Evolutionary conservation across 1,140 invertebrate genomes (phyloP).

Genomic region (Lysiphlebus fabarum): DNA sequence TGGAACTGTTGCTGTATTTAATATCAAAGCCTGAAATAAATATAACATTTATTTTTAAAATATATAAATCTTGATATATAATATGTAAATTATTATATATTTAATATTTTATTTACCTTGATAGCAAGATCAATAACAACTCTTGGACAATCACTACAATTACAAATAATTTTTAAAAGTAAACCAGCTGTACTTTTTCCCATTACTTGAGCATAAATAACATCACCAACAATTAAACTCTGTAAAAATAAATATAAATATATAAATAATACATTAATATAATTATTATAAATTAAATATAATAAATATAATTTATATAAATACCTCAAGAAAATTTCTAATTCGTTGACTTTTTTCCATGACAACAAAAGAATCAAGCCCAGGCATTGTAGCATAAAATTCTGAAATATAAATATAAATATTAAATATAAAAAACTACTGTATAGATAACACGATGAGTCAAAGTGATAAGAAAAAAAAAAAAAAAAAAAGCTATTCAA

Average conservation of each 20-base stretch:
- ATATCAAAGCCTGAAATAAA: conserved; percentile 48
- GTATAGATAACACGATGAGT: too few species aligned
- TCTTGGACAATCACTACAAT: conserved; percentile 70
- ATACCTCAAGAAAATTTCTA: conserved; percentile 76
- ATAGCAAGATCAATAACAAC: conserved; percentile 82
- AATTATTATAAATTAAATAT: conserved; percentile 19
- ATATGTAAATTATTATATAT: conserved; percentile 14
- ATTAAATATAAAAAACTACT: background rate
- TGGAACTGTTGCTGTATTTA: conserved; percentile 61
- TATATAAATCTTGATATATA: background rate
- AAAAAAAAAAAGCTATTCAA: background rate
- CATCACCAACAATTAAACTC: conserved; percentile 77
- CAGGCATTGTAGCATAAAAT: conserved; percentile 78
- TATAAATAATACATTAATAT: conserved; percentile 11
- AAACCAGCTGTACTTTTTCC: conserved; percentile 70
- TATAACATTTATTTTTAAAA: background rate
- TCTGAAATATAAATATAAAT: conserved; percentile 60
- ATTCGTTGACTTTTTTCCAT: conserved; percentile 70
- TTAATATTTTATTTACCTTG: conserved; percentile 57
- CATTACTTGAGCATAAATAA: conserved; percentile 78
- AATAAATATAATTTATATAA: background rate
- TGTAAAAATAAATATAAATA: conserved; percentile 49
- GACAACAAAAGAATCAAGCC: conserved; percentile 75
- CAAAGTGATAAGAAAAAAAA: background rate
- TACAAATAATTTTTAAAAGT: conserved; percentile 78